A percentile compares a stretch with the other conserved stretches of the same genome.
Evolutionary conservation across 1,140 invertebrate species (phyloP).

Genomic region (Drosophila nigrodunni): DNA sequence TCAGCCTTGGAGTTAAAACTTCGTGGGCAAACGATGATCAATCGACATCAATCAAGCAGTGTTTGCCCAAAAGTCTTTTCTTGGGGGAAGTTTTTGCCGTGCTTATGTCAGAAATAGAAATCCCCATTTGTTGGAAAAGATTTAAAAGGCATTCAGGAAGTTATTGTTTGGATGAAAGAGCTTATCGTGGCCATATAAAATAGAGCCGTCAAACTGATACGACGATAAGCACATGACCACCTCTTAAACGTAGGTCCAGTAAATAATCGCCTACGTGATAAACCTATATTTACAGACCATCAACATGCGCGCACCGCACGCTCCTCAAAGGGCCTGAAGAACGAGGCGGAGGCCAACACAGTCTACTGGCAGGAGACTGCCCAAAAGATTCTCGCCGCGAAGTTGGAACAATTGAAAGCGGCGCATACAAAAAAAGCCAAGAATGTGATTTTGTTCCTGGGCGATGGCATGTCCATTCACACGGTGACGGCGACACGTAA

Average conservation of each 20-base stretch:
- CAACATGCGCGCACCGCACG: constrained; percentile 42
- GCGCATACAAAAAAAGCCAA: constrained; percentile 85
- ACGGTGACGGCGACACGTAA: constrained; percentile 90
- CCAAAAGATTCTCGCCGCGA: constrained; percentile 61
- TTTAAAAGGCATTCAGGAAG: background rate
- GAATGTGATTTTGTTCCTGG: constrained; percentile 91
- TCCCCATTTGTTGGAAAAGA: too few relatives aligned
- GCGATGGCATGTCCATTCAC: constrained; percentile 92
- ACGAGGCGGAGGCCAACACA: constrained; percentile 58
- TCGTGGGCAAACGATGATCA: too few relatives aligned
- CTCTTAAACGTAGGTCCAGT: background rate
- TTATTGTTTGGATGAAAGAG: background rate
- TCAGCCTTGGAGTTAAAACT: too few relatives aligned
- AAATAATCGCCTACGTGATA: constrained; percentile 2
- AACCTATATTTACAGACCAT: constrained; percentile 48
- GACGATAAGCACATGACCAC: constrained; percentile 11
- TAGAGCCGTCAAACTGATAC: constrained; percentile 2
- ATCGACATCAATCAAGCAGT: too few relatives aligned
- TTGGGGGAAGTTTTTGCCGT: too few relatives aligned
- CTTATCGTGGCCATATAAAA: constrained; percentile 18
- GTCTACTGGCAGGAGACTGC: constrained; percentile 76
- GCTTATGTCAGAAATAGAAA: too few relatives aligned
- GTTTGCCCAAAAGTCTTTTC: too few relatives aligned
- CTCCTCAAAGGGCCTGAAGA: constrained; percentile 37
- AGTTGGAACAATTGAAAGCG: constrained; percentile 73